Evolutionary conservation across 1,140 invertebrate species (phyloP).

Genomic region (Lepidostoma basale): DNA sequence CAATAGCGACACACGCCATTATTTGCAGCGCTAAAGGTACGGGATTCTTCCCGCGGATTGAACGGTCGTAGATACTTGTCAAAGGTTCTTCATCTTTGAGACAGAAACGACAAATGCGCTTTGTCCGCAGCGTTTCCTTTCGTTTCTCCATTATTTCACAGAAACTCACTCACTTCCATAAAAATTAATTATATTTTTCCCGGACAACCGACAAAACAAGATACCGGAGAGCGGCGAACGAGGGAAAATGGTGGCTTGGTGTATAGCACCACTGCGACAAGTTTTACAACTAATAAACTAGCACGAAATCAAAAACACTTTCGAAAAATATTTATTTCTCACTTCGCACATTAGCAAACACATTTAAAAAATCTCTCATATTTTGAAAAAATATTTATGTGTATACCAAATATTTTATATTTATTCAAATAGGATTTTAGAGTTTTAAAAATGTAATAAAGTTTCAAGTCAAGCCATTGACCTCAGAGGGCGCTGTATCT

Average conservation of each 20-base stretch:
- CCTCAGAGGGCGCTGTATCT: constrained; percentile 11
- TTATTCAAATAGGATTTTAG: background rate
- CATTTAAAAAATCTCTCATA: too few species aligned
- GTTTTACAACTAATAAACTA: background rate
- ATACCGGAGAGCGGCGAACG: background rate
- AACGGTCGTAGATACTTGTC: constrained; percentile 68
- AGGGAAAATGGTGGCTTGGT: constrained; percentile 21
- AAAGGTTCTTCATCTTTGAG: constrained; percentile 65
- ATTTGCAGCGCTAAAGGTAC: constrained; percentile 73
- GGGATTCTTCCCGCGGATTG: constrained; percentile 59
- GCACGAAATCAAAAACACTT: background rate
- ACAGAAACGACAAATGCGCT: constrained; percentile 76
- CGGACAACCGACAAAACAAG: background rate
- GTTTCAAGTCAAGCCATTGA: background rate
- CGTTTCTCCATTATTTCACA: constrained; percentile 65
- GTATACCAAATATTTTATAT: background rate
- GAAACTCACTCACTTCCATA: constrained; percentile 10
- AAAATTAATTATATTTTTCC: background rate
- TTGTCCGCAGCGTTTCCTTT: constrained; percentile 62
- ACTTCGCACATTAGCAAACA: too few species aligned
- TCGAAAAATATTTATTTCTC: too few species aligned
- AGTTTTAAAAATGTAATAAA: background rate
- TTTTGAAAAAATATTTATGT: too few species aligned
- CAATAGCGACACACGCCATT: constrained; percentile 75
- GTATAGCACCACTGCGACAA: constrained; percentile 15